These are phyloP conservation scores for Zaprionus capensis DNA, from an alignment of 1,140 invertebrate genomes.

Conservation along the genomic window DNA sequence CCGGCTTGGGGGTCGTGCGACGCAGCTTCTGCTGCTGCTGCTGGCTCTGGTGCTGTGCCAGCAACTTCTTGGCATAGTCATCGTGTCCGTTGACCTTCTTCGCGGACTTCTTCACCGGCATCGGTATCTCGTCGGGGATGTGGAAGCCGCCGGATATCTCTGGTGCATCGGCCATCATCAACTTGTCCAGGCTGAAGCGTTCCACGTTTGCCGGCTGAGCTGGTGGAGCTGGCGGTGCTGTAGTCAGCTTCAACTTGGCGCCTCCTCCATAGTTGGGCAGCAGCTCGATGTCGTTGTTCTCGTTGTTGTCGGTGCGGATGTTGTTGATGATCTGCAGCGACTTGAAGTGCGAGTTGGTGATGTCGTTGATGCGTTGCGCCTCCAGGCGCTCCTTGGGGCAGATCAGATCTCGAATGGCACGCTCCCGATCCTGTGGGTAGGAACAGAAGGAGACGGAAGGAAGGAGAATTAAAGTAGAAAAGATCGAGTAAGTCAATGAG, in stretches of 20 bases:
- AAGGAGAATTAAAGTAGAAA: not conserved
- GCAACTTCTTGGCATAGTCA: conserved; percentile 50
- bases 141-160: conserved; percentile 28
- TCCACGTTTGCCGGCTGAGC: conserved; percentile 31
- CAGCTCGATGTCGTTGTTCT: conserved; percentile 81
- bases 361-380: conserved; percentile 78
- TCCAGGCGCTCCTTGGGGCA: conserved; percentile 80
- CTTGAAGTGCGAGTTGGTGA: conserved; percentile 82
- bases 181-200: conserved; percentile 64
- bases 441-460: not conserved
- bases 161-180: conserved; percentile 72
- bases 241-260: conserved; percentile 46
- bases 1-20: conserved; percentile 12
- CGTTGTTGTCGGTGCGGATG: conserved; percentile 81
- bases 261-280: conserved; percentile 52
- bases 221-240: not conserved
- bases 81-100: conserved; percentile 67
- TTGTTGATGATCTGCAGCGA: conserved; percentile 82
- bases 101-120: conserved; percentile 76
- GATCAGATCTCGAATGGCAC: conserved; percentile 69
- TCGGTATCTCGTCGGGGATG: conserved; percentile 72
- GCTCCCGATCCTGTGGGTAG: conserved; percentile 68
- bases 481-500: not conserved
- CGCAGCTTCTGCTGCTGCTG: conserved; percentile 37
- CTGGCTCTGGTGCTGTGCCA: conserved; percentile 36